Percentiles rank a stretch among this genome's conserved stretches.
phyloP scores from a whole-genome alignment of 2,888 invertebrate species.

The Drosophila neutralis region DNA sequence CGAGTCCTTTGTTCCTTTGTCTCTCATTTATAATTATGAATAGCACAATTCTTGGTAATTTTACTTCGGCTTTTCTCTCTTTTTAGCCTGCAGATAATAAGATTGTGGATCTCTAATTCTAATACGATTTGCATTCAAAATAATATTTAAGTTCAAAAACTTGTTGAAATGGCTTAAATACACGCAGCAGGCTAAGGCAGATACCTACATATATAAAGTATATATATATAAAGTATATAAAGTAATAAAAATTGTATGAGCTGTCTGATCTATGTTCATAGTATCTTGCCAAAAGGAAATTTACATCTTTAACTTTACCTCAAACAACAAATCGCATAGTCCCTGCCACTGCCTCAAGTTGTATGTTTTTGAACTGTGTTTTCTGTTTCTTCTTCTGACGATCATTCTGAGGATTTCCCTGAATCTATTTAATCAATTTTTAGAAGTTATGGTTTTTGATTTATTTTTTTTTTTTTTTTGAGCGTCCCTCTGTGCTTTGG shows the following conservation, averaged over 20 bases:
- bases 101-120: background rate
- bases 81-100: background rate
- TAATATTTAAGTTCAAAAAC: background rate
- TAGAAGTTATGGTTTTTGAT: background rate
- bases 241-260: background rate
- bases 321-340: too few relatives aligned
- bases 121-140: background rate
- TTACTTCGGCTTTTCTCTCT: background rate
- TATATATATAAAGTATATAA: too few relatives aligned
- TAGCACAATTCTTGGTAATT: conserved; percentile 1
- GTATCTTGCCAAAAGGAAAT: background rate
- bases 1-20: conserved; percentile 18
- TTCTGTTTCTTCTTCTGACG: background rate
- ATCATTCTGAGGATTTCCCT: background rate
- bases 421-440: background rate
- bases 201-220: too few relatives aligned
- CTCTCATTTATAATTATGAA: conserved; percentile 37
- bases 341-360: too few relatives aligned
- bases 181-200: background rate
- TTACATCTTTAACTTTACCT: background rate
- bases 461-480: background rate
- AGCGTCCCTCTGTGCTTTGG: conserved; percentile 5
- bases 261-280: background rate
- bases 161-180: background rate
- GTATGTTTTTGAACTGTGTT: too few relatives aligned